Conservation (phyloP, 2,113 vertebrate genomes). For the Corvus moneduloides region DNA sequence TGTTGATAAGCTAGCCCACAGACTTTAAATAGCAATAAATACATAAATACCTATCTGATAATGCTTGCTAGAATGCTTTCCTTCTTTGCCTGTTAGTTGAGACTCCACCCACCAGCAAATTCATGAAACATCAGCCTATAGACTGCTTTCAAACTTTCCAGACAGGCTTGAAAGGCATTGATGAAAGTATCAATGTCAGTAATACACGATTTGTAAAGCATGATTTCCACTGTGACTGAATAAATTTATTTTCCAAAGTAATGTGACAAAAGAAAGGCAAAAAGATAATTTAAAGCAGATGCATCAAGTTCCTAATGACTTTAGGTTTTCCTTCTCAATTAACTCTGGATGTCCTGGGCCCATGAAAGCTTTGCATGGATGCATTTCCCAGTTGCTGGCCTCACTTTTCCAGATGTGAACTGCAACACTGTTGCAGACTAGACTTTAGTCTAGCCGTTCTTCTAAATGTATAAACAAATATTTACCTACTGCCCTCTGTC, state of each 20-base stretch:
- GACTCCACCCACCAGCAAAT: not conserved
- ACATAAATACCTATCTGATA: not conserved
- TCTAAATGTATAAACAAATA: not conserved
- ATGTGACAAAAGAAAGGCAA: not conserved
- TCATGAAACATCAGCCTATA: not conserved
- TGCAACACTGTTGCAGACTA: not conserved
- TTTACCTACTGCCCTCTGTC: not conserved
- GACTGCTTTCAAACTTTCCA: not conserved
- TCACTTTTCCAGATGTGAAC: not conserved
- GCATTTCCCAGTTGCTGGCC: not conserved
- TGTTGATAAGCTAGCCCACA: not conserved
- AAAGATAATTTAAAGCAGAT: not conserved
- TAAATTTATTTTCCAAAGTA: not conserved
- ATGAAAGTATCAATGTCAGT: not conserved
- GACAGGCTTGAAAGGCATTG: not conserved
- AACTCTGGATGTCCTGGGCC: not conserved
- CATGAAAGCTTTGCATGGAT: not conserved
- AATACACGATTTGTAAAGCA: not conserved
- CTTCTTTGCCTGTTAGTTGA: not conserved
- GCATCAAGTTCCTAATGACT: not conserved
- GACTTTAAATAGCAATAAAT: not conserved
- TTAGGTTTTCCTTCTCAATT: not conserved
- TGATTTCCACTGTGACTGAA: not conserved
- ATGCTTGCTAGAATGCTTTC: not conserved
- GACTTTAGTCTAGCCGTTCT: not conserved